Conservation (phyloP, 2,797 vertebrate species). For the Acanthurus lineatus region DNA sequence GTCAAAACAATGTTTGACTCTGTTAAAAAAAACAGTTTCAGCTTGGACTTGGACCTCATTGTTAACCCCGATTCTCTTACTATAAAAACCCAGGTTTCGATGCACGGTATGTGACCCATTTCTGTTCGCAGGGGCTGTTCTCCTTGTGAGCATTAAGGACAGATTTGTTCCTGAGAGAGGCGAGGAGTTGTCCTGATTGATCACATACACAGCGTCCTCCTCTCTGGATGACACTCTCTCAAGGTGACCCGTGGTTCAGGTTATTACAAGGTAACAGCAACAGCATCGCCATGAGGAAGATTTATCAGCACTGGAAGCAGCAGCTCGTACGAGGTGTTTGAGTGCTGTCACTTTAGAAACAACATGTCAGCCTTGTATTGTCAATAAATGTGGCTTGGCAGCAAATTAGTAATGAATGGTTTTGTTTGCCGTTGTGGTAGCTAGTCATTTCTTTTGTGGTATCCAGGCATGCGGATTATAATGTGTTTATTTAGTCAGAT, state of each 20-base stretch:
- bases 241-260: conserved; percentile 58
- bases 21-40: conserved; percentile 19
- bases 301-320: conserved; percentile 7
- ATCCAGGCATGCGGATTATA: background rate
- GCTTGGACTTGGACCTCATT: conserved; percentile 28
- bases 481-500: background rate
- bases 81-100: conserved; percentile 36
- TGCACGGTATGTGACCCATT: conserved; percentile 51
- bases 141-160: conserved; percentile 61
- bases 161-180: conserved; percentile 48
- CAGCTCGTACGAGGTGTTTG: conserved; percentile 10
- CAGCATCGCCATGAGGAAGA: background rate
- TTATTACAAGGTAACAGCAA: conserved; percentile 12
- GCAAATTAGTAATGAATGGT: background rate
- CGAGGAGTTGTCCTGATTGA: conserved; percentile 58
- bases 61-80: conserved; percentile 41
- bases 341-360: conserved; percentile 2
- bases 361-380: conserved; percentile 4
- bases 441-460: no score
- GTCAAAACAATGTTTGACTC: conserved; percentile 71
- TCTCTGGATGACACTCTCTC: conserved; percentile 49
- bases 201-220: conserved; percentile 45
- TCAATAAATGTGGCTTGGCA: background rate
- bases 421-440: background rate
- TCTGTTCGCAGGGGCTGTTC: conserved; percentile 37